Base-by-base conservation (phyloP, 2,113 vertebrate species). In the Vombatus ursinus region DNA sequence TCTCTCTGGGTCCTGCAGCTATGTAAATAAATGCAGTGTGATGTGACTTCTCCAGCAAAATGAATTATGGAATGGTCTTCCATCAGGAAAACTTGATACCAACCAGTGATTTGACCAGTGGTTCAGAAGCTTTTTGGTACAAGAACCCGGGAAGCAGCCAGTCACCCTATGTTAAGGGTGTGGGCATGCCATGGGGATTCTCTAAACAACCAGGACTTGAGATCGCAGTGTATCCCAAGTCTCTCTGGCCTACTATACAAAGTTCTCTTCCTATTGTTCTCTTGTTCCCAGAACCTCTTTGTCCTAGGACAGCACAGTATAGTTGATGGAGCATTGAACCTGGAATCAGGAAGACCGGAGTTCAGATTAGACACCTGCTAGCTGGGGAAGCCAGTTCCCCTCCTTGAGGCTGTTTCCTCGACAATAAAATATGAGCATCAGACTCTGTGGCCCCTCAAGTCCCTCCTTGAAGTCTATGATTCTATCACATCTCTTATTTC, bases 81-180 rank as follows among this genome's bases (percentile, higher is more conserved):
- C 12, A 4, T 50, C 89, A 16, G n/a, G 8, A 0, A 5, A 44
- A 6, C 0, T 28, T 28, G 48, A 28, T 44, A 7, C n/a, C 51
- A 31, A 91, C 28, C 51, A 84, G 68, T 11, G 26, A 48, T 50
- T 2, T 0, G 23, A 10, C 25, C 2, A 0, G 0, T 2, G 0
- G 0, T 14, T 2, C 31, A 26, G 31, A 54, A 3, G 12, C 7
- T 68, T 10, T 68, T 31, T 37, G 57, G 31, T 37, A 68, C 11
- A 31, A 16, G 19, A 44, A 44, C 19, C n/a, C 8, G 68, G 19
- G 68, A 44, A 44, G 37, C 68, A 84, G 19, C 19, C 19, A 84
- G 6, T 1, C 19, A 44, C 19, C 12, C 4, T 11, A 1, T n/a
- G 19, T 8, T 44, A 44, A 44, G 68, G n/a, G 4, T 44, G n/a